Percentiles rank a stretch among this genome's conserved stretches.
These are phyloP conservation scores for Sebastes flavidus DNA, from an alignment of 2,797 vertebrate species.

Conservation along the genomic window DNA sequence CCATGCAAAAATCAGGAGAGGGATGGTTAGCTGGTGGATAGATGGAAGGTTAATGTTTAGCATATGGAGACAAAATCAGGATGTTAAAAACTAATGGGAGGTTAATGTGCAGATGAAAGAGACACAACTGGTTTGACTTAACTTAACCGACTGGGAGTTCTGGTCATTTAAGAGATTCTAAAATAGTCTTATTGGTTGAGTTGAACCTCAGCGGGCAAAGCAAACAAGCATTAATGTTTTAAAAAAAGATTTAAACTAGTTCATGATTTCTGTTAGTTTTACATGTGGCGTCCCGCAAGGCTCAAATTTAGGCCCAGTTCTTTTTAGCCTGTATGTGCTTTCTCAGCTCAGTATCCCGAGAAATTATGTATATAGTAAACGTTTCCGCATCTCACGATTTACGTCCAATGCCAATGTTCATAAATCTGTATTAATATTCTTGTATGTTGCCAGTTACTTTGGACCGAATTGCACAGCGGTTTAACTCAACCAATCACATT, in stretches of 20 bases:
- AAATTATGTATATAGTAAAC: background rate
- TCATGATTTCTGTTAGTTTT: background rate
- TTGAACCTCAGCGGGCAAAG: background rate
- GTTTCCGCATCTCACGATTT: background rate
- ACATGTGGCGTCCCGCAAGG: constrained; percentile 17
- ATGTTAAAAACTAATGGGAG: constrained; percentile 27
- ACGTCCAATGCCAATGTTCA: background rate
- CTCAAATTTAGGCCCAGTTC: background rate
- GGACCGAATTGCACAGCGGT: background rate
- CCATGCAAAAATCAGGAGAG: constrained; percentile 61
- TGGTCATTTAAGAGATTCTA: background rate
- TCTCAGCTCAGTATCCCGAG: background rate
- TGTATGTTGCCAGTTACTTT: background rate
- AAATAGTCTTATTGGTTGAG: background rate
- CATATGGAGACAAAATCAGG: constrained; percentile 57
- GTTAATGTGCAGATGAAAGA: constrained; percentile 23
- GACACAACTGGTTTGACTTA: background rate
- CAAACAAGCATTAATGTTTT: background rate
- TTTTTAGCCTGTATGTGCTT: background rate
- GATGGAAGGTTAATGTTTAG: constrained; percentile 45
- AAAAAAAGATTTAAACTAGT: background rate
- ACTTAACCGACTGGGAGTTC: background rate
- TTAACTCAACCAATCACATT: constrained; percentile 11
- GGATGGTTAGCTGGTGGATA: constrained; percentile 49
- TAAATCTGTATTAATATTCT: background rate